Percentiles rank a stretch among this genome's conserved stretches.
These are phyloP conservation scores for Gryllus longicercus DNA, from an alignment of 2,888 invertebrate genomes.

Conservation along the genomic window DNA sequence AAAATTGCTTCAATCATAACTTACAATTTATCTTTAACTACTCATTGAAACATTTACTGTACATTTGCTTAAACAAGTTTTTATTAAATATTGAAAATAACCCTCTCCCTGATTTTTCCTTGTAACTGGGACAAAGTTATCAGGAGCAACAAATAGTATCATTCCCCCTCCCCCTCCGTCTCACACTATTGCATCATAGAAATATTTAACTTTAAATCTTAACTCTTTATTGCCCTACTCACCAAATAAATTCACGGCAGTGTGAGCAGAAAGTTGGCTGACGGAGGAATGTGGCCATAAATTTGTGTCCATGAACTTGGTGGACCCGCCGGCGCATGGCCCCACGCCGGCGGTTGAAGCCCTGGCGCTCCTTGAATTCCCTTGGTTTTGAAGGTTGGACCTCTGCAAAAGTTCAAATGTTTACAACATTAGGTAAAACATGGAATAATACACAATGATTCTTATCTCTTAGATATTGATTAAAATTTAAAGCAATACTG, in stretches of 20 bases:
- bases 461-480: no score
- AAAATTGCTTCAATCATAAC: not conserved
- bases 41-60: not conserved
- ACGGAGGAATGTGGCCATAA: conserved; percentile 98
- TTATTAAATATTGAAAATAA: no score
- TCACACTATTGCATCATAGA: no score
- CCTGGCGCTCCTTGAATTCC: conserved; percentile 93
- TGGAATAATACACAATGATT: no score
- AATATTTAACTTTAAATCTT: no score
- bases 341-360: conserved; percentile 92
- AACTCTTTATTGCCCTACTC: conserved; percentile 44
- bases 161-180: no score
- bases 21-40: conserved; percentile 8
- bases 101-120: no score
- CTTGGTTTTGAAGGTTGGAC: conserved; percentile 56
- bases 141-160: no score
- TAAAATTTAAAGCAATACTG: no score
- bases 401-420: conserved; percentile 45
- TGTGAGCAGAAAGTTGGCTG: conserved; percentile 99
- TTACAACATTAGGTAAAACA: not conserved
- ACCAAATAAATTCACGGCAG: conserved; percentile 99
- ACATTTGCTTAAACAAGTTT: no score
- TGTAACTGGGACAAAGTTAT: no score
- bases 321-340: conserved; percentile 98
- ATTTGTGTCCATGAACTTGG: conserved; percentile 97